Conservation (phyloP, 1,140 invertebrate species). For the Doryteuthis pealeii region DNA sequence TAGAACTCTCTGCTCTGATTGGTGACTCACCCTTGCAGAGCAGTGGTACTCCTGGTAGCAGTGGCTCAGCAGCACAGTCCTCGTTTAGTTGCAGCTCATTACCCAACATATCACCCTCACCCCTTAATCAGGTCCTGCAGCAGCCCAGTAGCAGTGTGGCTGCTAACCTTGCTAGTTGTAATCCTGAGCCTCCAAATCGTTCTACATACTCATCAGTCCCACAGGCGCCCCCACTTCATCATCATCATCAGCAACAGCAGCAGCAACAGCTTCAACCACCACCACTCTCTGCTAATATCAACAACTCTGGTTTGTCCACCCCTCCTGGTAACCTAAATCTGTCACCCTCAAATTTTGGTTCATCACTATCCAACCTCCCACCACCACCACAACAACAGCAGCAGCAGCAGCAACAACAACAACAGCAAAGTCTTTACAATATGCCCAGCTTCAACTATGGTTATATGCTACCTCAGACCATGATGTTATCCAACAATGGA, state of each 20-base stretch:
- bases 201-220: neutral
- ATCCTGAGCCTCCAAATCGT: neutral
- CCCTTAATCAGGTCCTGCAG: neutral
- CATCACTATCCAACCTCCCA: neutral
- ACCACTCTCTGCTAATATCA: neutral
- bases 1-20: conserved; percentile 1
- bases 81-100: neutral
- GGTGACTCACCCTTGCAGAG: neutral
- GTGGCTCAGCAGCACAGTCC: neutral
- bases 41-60: neutral
- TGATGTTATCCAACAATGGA: neutral
- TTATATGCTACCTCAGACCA: neutral
- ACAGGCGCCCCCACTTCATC: neutral
- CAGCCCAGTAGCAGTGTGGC: neutral
- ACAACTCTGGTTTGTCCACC: neutral
- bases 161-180: neutral
- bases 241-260: neutral
- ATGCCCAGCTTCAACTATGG: neutral
- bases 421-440: neutral
- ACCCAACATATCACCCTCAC: neutral
- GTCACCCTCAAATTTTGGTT: neutral
- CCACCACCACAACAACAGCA: neutral
- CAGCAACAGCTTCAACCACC: neutral
- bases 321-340: neutral
- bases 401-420: too few relatives aligned